These are phyloP conservation scores for Ichneumon xanthorius DNA, from an alignment of 2,888 invertebrate genomes.

Conservation along the genomic window DNA sequence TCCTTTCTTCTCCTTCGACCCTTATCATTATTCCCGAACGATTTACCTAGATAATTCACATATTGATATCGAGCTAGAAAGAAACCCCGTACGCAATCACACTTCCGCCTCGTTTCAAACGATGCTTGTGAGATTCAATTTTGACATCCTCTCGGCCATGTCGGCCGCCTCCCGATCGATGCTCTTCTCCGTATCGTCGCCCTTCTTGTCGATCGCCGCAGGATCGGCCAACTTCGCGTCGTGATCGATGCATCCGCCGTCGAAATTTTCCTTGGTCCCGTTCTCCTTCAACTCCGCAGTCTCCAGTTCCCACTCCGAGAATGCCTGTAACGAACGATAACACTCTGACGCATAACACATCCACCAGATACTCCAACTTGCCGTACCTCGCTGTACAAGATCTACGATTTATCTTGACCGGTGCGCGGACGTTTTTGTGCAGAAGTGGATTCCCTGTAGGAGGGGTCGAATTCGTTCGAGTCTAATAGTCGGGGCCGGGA, in stretches of 20 bases:
- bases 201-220: background rate
- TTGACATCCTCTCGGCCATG: background rate
- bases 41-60: slow-evolving; percentile 59
- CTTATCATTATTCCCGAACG: slow-evolving; percentile 52
- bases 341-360: background rate
- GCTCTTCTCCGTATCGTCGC: background rate
- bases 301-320: slow-evolving; percentile 17
- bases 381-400: background rate
- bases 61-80: slow-evolving; percentile 30
- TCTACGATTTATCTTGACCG: slow-evolving; percentile 7
- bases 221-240: slow-evolving; percentile 7
- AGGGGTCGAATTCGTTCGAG: slow-evolving; percentile 35
- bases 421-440: slow-evolving; percentile 25
- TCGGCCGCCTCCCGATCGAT: background rate
- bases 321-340: background rate
- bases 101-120: background rate
- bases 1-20: slow-evolving; percentile 21
- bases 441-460: slow-evolving; percentile 1
- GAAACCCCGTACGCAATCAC: slow-evolving; percentile 12
- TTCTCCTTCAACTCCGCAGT: background rate
- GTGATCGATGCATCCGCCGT: background rate
- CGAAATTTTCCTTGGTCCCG: background rate
- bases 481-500: slow-evolving; percentile 35
- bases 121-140: slow-evolving; percentile 5
- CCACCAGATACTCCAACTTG: background rate